phyloP scores from a whole-genome alignment of 1,140 invertebrate genomes.

The Meteorus sp. region DNA sequence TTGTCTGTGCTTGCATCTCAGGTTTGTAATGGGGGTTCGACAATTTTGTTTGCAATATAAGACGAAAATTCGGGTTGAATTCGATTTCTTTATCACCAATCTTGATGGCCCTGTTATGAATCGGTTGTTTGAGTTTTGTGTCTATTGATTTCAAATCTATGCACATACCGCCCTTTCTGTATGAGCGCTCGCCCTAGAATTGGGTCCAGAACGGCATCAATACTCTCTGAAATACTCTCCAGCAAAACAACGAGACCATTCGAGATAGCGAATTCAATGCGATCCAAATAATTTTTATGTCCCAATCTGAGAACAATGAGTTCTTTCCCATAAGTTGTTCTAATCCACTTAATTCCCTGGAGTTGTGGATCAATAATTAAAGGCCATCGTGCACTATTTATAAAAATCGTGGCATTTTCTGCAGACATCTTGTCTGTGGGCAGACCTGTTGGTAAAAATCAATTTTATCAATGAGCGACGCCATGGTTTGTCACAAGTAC shows the following conservation, averaged over 20 bases:
- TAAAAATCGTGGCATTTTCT: slow-evolving; percentile 92
- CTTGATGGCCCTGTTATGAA: slow-evolving; percentile 66
- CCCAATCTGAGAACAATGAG: slow-evolving; percentile 78
- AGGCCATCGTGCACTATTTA: slow-evolving; percentile 88
- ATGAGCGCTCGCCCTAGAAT: slow-evolving; percentile 86
- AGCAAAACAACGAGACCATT: slow-evolving; percentile 77
- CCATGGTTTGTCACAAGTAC: too few relatives aligned
- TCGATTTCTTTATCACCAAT: slow-evolving; percentile 93
- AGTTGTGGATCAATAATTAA: slow-evolving; percentile 92
- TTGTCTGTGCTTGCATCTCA: slow-evolving; percentile 95
- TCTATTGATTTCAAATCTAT: slow-evolving; percentile 6
- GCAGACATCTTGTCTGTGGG: slow-evolving; percentile 91
- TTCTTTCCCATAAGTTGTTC: slow-evolving; percentile 73
- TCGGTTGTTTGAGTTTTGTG: slow-evolving; percentile 12
- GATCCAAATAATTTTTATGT: slow-evolving; percentile 81
- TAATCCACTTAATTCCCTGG: slow-evolving; percentile 97
- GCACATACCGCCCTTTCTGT: slow-evolving; percentile 74
- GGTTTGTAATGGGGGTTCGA: slow-evolving; percentile 96
- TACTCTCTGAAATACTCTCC: slow-evolving; percentile 86
- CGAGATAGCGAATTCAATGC: slow-evolving; percentile 77
- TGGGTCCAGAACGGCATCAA: slow-evolving; percentile 90
- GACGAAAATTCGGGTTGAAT: slow-evolving; percentile 79
- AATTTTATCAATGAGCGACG: too few relatives aligned
- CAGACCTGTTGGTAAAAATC: slow-evolving; percentile 66
- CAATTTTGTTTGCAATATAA: slow-evolving; percentile 91